phyloP scores from a whole-genome alignment of 2,888 invertebrate genomes.

The Sminthurinus aureus region DNA sequence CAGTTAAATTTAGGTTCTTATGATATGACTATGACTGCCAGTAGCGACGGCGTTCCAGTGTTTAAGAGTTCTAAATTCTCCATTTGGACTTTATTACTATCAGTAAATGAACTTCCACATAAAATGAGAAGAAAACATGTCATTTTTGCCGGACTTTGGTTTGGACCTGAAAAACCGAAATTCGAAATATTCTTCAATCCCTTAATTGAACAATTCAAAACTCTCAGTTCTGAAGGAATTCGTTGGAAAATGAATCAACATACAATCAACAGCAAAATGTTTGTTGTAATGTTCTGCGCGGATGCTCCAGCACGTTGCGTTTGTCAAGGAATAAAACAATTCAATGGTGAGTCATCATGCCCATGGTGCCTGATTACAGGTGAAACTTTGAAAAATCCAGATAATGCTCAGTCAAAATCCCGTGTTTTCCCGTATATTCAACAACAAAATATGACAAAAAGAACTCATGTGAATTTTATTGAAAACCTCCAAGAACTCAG shows the following conservation, averaged over 20 bases:
- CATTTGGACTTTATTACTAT: conserved; percentile 43
- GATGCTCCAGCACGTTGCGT: conserved; percentile 40
- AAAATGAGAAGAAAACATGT: conserved; percentile 12
- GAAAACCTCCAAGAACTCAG: too few relatives aligned
- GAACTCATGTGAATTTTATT: neutral
- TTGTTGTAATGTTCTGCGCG: conserved; percentile 15
- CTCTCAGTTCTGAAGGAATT: neutral
- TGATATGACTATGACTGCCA: conserved; percentile 39
- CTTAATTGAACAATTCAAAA: conserved; percentile 11
- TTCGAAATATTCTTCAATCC: conserved; percentile 32
- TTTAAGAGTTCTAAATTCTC: conserved; percentile 43
- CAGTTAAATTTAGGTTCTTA: conserved; percentile 4
- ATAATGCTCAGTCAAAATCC: neutral
- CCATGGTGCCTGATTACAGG: conserved; percentile 41
- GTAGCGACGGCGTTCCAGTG: conserved; percentile 46
- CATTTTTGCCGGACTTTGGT: conserved; percentile 35
- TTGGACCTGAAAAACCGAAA: conserved; percentile 38
- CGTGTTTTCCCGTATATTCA: neutral
- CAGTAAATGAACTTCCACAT: conserved; percentile 38
- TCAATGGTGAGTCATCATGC: conserved; percentile 42
- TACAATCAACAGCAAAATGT: conserved; percentile 1
- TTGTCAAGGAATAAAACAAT: conserved; percentile 42
- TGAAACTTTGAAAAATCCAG: neutral
- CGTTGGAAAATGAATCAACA: neutral
- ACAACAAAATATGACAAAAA: neutral